Evolutionary conservation across 2,113 vertebrate species (phyloP).

Genomic region (Cepphus grylle): DNA sequence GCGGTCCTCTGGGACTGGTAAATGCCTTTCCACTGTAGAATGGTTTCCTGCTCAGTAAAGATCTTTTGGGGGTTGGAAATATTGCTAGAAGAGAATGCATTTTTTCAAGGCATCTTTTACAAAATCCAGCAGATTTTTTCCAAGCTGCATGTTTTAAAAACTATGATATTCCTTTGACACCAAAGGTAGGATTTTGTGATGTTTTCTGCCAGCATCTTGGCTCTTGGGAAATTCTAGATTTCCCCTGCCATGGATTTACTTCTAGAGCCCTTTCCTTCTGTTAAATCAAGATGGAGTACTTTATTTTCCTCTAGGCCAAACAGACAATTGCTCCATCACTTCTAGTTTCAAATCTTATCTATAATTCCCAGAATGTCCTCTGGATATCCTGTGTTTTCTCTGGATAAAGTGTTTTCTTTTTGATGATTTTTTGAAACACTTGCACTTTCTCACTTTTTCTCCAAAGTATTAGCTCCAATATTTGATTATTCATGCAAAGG

Average conservation of each 20-base stretch:
- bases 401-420: background rate
- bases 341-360: background rate
- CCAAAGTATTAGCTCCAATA: background rate
- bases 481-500: background rate
- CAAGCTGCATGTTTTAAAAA: constrained; percentile 14
- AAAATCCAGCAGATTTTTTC: constrained; percentile 48
- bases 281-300: background rate
- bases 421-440: background rate
- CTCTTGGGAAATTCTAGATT: constrained; percentile 2
- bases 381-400: background rate
- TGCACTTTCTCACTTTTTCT: background rate
- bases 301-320: background rate
- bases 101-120: background rate
- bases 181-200: background rate
- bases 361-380: background rate
- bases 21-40: background rate
- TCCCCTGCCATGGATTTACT: background rate
- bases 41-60: background rate
- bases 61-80: background rate
- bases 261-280: background rate
- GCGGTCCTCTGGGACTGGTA: background rate
- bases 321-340: background rate
- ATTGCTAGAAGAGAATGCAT: background rate
- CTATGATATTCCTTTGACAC: constrained; percentile 35
- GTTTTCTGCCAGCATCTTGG: background rate